These are phyloP conservation scores for Neodiprion fabricii DNA, from an alignment of 1,140 invertebrate genomes.

Conservation along the genomic window DNA sequence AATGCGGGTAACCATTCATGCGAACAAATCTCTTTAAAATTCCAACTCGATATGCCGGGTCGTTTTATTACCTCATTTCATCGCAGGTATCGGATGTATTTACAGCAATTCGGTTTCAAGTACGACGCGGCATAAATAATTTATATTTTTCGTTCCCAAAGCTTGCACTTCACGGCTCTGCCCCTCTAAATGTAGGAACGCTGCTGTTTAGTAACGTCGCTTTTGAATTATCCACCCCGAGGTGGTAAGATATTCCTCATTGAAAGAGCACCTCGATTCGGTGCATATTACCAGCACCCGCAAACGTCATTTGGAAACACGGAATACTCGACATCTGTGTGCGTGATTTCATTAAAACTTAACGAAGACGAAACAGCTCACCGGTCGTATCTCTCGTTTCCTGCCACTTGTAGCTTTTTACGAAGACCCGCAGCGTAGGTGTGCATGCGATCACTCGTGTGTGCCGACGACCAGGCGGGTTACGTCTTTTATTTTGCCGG, in stretches of 20 bases:
- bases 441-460: too few species aligned
- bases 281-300: too few species aligned
- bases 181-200: background rate
- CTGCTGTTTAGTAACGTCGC: background rate
- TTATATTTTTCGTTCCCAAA: background rate
- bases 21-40: constrained; percentile 5
- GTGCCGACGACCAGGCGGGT: too few species aligned
- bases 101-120: background rate
- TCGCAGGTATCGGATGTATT: background rate
- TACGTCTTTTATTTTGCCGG: too few species aligned
- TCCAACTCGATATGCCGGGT: background rate
- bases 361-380: background rate
- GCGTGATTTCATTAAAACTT: background rate
- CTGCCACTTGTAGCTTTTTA: too few species aligned
- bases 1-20: background rate
- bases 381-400: background rate
- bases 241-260: too few species aligned
- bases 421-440: too few species aligned
- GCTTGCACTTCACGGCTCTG: background rate
- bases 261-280: too few species aligned
- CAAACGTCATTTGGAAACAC: too few species aligned
- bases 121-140: background rate
- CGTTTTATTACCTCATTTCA: background rate
- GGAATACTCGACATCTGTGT: background rate
- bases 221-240: background rate